These are phyloP conservation scores for Melinaea marsaeus DNA, from an alignment of 2,888 invertebrate genomes.

Conservation along the genomic window DNA sequence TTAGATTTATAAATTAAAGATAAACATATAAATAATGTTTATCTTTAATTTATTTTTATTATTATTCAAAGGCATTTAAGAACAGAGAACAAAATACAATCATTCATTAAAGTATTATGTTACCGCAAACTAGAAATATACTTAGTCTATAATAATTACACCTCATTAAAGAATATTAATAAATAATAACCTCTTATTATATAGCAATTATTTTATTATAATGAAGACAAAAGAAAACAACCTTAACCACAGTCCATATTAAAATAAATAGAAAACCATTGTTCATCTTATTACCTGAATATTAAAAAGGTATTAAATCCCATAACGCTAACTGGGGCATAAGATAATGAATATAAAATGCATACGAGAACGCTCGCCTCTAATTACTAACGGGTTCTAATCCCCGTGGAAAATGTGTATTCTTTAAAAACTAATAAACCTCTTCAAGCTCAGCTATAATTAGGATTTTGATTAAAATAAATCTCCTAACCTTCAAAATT, in stretches of 20 bases:
- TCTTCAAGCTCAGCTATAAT: not conserved
- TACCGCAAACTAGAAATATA: too few relatives aligned
- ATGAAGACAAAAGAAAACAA: constrained; percentile 4
- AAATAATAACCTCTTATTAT: not conserved
- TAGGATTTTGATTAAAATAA: too few relatives aligned
- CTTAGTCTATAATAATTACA: too few relatives aligned
- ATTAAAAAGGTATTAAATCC: constrained; percentile 7
- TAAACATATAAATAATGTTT: too few relatives aligned
- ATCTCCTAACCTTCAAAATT: not conserved
- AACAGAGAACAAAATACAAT: too few relatives aligned
- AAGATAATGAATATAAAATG: constrained; percentile 31
- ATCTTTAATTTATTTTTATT: too few relatives aligned
- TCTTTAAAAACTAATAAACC: constrained; percentile 10
- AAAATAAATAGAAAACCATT: constrained; percentile 6
- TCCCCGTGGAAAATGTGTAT: constrained; percentile 18
- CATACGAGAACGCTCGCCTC: constrained; percentile 18
- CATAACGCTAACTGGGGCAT: constrained; percentile 19
- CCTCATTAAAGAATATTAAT: too few relatives aligned
- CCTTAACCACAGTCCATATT: not conserved
- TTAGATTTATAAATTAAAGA: too few relatives aligned
- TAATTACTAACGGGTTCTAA: constrained; percentile 26
- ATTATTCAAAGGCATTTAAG: too few relatives aligned
- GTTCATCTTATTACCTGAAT: constrained; percentile 9
- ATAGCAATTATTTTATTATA: not conserved
- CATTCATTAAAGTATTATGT: too few relatives aligned